These are phyloP conservation scores for Lepus timidus DNA, from an alignment of 2,113 vertebrate species.

Conservation along the genomic window DNA sequence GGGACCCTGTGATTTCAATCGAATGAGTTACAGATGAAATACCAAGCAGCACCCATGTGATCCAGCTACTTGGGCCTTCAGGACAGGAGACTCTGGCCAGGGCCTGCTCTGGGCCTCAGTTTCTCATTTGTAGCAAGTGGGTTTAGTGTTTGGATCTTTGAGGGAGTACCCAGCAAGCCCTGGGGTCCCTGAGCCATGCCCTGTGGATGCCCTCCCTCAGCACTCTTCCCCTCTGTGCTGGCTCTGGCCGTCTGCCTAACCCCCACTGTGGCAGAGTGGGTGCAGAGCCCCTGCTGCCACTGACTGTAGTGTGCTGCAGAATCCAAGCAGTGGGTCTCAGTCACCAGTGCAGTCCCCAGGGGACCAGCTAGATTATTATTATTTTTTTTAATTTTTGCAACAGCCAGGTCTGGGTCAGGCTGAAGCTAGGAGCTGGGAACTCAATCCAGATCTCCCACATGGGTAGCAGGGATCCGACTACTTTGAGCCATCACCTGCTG, in stretches of 20 bases:
- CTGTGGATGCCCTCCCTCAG: not conserved
- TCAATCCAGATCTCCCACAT: too few species aligned
- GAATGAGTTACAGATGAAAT: constrained; percentile 42
- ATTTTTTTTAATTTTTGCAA: too few species aligned
- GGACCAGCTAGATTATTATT: not conserved
- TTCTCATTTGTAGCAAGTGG: constrained; percentile 3
- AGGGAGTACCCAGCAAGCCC: not conserved
- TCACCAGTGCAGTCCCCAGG: not conserved
- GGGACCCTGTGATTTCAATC: constrained; percentile 44
- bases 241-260: not conserved
- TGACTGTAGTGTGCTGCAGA: not conserved
- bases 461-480: too few species aligned
- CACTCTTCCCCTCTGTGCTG: constrained; percentile 9
- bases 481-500: too few species aligned
- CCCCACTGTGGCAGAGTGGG: not conserved
- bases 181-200: not conserved
- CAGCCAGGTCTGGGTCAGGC: too few species aligned
- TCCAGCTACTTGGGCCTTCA: constrained; percentile 32
- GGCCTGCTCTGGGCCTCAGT: not conserved
- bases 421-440: too few species aligned
- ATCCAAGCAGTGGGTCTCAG: not conserved
- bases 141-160: constrained; percentile 16
- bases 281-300: not conserved
- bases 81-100: not conserved
- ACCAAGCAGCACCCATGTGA: not conserved